Base-by-base conservation (phyloP, 2,888 invertebrate genomes). In the Clunio marinus region DNA sequence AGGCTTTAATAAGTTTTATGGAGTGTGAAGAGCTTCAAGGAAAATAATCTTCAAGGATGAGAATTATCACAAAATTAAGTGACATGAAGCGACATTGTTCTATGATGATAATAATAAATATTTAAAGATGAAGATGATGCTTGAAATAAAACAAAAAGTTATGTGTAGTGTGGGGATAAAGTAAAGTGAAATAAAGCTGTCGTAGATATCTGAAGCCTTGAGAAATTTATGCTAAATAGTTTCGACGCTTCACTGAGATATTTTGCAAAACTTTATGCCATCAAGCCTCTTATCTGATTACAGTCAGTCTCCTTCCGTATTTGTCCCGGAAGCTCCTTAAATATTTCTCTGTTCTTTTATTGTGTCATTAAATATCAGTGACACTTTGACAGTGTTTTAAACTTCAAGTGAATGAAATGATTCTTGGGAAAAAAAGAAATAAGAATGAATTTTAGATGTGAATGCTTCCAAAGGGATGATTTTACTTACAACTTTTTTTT, bases 221-320 rank as follows among this genome's bases (percentile, higher is more conserved):
- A 28, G 55, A 55, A 66, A 66, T 66, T 55, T 66, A 66, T 66
- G 66, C 66, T 55, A 66, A 66, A 66, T 66, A 66, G 66, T 66
- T 66, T 63, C 17, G 20, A 35, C 22, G 66, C 55, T 66, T 66
- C 27, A 41, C 20, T 51, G 51, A 17, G 20, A 8, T n/a, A n/a
- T 10, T 32, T 10, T 32, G 22, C 51, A 51, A 51, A 22, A 51
- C 51, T 51, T 51, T 51, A n/a, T n/a, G n/a, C 51, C 5, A 45
- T 17, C 25, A 28, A 66, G 13, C 25, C 46, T 20, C 66, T 66
- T 66, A 55, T 66, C 66, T 66, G 66, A 66, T 66, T 66, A 66
- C 17, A 27, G 20, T 57, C 57, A 4, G 13, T 13, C 25, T 24
- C 57, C 51, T 17, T 22, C 17, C 20, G n/a, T 51, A 10, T 10